phyloP scores from a whole-genome alignment of 2,888 invertebrate genomes.

The Rotaria macrura region DNA sequence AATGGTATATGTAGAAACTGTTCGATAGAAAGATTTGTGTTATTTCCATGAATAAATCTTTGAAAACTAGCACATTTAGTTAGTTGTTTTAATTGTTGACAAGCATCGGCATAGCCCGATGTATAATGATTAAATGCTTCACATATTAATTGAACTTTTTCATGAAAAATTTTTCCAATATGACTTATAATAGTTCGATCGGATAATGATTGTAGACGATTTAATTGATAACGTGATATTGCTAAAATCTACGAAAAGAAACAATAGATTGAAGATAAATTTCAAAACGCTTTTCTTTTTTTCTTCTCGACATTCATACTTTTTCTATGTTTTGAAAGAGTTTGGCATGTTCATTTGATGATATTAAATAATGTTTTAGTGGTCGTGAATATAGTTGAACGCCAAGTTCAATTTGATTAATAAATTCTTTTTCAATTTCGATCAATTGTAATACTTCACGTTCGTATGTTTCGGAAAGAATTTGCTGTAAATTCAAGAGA shows the following conservation, averaged over 20 bases:
- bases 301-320: too few species aligned
- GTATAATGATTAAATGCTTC: neutral
- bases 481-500: neutral
- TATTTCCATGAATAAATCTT: neutral
- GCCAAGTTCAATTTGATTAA: slow-evolving; percentile 6
- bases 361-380: slow-evolving; percentile 16
- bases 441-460: neutral
- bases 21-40: neutral
- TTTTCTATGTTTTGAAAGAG: slow-evolving; percentile 21
- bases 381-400: neutral
- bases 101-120: neutral
- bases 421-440: neutral
- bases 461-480: neutral
- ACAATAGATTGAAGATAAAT: too few species aligned
- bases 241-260: neutral
- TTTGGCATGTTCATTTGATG: neutral
- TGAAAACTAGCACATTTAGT: slow-evolving; percentile 11
- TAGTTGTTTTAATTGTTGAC: neutral
- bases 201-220: neutral
- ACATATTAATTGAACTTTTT: slow-evolving; percentile 16
- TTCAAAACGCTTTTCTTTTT: too few species aligned
- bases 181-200: neutral
- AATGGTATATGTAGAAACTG: neutral
- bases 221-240: slow-evolving; percentile 16
- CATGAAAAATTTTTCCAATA: slow-evolving; percentile 11